phyloP scores from a whole-genome alignment of 2,888 invertebrate genomes.

The Harmothoe impar region DNA sequence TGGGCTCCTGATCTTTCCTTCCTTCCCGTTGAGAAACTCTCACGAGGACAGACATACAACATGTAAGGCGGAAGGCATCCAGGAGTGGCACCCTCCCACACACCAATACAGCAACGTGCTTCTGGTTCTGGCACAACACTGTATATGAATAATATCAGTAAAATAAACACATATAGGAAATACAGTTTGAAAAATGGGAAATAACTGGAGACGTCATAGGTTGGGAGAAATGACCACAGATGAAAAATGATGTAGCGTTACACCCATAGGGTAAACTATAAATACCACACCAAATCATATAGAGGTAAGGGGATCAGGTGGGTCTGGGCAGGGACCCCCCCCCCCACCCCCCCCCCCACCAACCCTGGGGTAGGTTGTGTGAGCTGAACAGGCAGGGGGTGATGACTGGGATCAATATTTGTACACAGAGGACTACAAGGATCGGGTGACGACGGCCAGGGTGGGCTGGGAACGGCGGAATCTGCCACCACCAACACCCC shows the following conservation, averaged over 20 bases:
- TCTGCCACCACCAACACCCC: slow-evolving; percentile 8
- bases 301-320: not conserved
- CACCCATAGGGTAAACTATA: not conserved
- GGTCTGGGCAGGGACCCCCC: not conserved
- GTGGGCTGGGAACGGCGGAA: slow-evolving; percentile 25
- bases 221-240: not conserved
- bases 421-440: slow-evolving; percentile 53
- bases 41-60: too few species aligned
- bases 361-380: not conserved
- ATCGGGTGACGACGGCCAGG: slow-evolving; percentile 32
- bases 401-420: slow-evolving; percentile 49
- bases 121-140: not conserved
- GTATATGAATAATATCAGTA: not conserved
- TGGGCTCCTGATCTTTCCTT: too few species aligned
- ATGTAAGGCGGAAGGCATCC: too few species aligned
- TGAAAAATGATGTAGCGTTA: slow-evolving; percentile 16
- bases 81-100: not conserved
- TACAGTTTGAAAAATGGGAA: too few species aligned
- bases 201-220: not conserved
- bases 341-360: not conserved
- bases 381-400: not conserved
- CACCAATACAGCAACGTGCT: not conserved
- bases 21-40: too few species aligned
- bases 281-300: not conserved
- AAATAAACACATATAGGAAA: not conserved